Evolutionary conservation across 2,888 invertebrate species (phyloP), one percentile per base, ranked within the genome.

Genomic region (Tyria jacobaeae): DNA sequence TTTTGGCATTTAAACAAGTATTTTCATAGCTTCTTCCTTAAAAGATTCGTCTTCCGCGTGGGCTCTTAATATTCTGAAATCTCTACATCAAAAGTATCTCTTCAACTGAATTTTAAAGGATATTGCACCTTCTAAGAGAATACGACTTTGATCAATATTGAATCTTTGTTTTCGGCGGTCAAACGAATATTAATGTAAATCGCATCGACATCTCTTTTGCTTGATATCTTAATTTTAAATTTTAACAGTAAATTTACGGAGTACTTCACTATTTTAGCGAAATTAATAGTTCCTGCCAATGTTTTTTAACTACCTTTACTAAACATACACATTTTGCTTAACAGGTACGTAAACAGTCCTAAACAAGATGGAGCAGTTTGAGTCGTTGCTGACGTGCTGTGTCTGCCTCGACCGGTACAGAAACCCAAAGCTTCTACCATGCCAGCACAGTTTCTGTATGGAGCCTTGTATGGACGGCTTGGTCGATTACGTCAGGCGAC

Each of bases 361-460:
- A 77, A 84, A 82, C 62, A 82, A 89, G 78, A 98, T 98, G 98
- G 98, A 98, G 96, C 98, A 98, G 95, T 98, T 98, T 89, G 99
- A 99, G 93, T 98, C 99, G 94, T 95, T 99, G 89, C 95, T 99
- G 87, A 99, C 99, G 78, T 99, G 99, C 94, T 98, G 99, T 89
- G 99, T 99, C 87, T 99, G 99, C 91, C 94, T 99, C 90, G 99
- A 99, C 94, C 96, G 99, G 84, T 99, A 97, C 94, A 95, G 98
- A 83, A 98, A 98, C 89, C 99, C 99, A n/a, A 99, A 99, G 94
- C 95, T 99, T 87, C 94, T 99, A 87, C 99, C 99, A 96, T 99
- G 99, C 90, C 99, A 99, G 95, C 99, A 99, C 96, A 99, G 99
- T 82, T 99, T 98, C 94, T 99, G 99, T 88, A 98, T 98, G 97